Base-by-base conservation (phyloP, 2,888 invertebrate species). In the Heliconius hortense region DNA sequence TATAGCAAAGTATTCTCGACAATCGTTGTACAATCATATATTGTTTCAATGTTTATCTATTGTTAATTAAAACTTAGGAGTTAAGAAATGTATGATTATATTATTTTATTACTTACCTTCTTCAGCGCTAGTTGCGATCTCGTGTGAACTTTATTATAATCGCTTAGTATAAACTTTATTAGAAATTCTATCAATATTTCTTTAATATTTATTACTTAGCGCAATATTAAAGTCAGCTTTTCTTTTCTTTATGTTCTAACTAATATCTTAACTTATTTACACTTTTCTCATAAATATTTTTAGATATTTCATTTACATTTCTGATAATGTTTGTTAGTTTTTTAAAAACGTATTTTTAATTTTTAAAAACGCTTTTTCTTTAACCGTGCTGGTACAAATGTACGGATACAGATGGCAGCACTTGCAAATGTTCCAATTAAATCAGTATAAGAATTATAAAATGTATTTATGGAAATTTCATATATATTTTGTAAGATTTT, bases 101-200 rank as follows among this genome's bases (percentile, higher is more conserved):
- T 66, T 35, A 35, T 39, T 53, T 18, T 21, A 53, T 64, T 64
- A 15, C 64, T 66, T 39, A 66, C 66, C 39, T 24, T 66, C 43
- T 43, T 39, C 24, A 24, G 39, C 66, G 66, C 24, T 18, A 66
- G 66, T 24, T 66, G 66, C 66, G 66, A 43, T 43, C 39, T 66
- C 66, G 39, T 15, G 39, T 66, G 39, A 66, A 66, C 18, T 39
- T 24, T 66, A 43, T 5, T 24, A n/a, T 24, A 64, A 64, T 39
- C 64, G 15, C 5, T 43, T 43, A 15, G 15, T 43, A 43, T 43
- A 4, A 59, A 24, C 11, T 60, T 60, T 64, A 4, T 24, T 24
- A 24, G 7, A 63, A 21, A n/a, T 21, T 35, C 5, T 18, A 18
- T 21, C 24, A 24, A 66, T 28, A 39, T 28, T 21, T 62, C 35